Conservation (phyloP, 1,140 invertebrate species). For the Ruditapes philippinarum region DNA sequence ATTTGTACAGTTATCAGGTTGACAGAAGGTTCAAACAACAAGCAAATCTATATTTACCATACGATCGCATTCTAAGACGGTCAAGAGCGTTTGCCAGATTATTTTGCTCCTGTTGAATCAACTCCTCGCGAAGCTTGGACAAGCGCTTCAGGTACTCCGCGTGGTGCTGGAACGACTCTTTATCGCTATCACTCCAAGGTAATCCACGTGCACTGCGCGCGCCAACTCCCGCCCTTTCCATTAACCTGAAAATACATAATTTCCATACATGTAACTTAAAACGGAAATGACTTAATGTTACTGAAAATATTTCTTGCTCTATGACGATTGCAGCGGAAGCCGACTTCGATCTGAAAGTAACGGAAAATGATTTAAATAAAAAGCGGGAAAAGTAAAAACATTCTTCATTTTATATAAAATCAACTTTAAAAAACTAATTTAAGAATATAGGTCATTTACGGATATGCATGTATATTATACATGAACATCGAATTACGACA, state of each 20-base stretch:
- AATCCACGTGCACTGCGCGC: constrained; percentile 62
- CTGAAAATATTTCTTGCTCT: too few relatives aligned
- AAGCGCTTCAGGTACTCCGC: constrained; percentile 80
- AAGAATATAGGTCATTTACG: too few relatives aligned
- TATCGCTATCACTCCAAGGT: constrained; percentile 72
- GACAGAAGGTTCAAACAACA: background rate
- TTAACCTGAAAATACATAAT: constrained; percentile 76
- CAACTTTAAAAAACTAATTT: too few relatives aligned
- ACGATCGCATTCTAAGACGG: constrained; percentile 74
- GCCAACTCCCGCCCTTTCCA: constrained; percentile 76
- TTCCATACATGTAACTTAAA: too few relatives aligned
- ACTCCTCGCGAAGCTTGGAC: constrained; percentile 76
- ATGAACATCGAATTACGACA: too few relatives aligned
- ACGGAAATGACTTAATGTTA: too few relatives aligned
- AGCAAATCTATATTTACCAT: constrained; percentile 22
- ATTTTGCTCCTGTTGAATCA: constrained; percentile 79
- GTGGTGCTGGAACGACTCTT: constrained; percentile 72
- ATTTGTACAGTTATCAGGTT: too few relatives aligned
- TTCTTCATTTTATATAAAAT: background rate
- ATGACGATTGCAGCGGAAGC: too few relatives aligned
- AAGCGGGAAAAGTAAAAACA: too few relatives aligned
- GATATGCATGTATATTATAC: too few relatives aligned
- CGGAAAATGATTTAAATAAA: too few relatives aligned
- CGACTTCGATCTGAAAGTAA: too few relatives aligned
- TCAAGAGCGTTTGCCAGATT: constrained; percentile 81